Evolutionary conservation across 2,888 invertebrate species (phyloP).

Genomic region (Oligia fasciuncula): DNA sequence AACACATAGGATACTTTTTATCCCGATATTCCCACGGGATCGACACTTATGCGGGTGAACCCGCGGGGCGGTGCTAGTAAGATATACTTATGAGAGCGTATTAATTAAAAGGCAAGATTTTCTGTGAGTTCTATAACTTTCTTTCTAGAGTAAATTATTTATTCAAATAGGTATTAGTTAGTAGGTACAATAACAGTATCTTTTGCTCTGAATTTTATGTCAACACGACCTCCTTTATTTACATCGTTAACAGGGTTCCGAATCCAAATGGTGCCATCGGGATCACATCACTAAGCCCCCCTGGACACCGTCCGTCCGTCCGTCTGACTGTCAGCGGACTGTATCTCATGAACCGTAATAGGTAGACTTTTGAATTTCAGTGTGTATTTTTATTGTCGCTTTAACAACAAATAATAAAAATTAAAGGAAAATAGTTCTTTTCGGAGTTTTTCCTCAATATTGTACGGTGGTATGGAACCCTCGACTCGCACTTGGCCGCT

Average conservation of each 20-base stretch:
- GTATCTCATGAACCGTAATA: not conserved
- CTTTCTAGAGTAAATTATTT: not conserved
- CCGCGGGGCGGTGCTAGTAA: too few species aligned
- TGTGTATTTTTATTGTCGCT: not conserved
- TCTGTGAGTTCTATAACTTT: not conserved
- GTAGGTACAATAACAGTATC: not conserved
- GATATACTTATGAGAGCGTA: not conserved
- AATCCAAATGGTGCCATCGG: not conserved
- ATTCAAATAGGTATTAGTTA: not conserved
- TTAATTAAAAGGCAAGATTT: not conserved
- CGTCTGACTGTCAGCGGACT: not conserved
- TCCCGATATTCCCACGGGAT: too few species aligned
- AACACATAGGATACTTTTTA: too few species aligned
- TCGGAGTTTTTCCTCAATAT: not conserved
- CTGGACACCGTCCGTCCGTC: not conserved
- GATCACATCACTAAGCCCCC: not conserved
- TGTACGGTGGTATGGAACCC: not conserved
- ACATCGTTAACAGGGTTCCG: not conserved
- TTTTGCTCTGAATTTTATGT: conserved; percentile 20
- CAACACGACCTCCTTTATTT: conserved; percentile 14
- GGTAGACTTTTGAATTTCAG: not conserved
- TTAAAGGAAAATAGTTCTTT: not conserved
- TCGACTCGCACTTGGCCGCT: not conserved
- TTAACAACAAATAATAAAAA: not conserved
- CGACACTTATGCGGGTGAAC: too few species aligned